Conservation (phyloP, 2,888 invertebrate genomes). For the Dryomyza anilis region DNA sequence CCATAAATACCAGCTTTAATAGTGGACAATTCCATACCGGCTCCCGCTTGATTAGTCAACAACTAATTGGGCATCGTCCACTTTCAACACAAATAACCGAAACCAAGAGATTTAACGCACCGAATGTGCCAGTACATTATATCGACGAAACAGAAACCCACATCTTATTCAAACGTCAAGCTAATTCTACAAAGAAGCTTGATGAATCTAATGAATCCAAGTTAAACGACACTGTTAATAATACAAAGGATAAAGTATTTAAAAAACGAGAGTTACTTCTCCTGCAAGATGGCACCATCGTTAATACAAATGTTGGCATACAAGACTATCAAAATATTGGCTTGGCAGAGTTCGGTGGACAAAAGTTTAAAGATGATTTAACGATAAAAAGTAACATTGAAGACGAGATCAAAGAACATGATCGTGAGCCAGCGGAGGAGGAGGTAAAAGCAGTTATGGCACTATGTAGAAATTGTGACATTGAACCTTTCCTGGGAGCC, state of each 20-base stretch:
- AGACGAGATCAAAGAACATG: conserved; percentile 66
- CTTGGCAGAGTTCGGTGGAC: conserved; percentile 73
- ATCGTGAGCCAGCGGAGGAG: conserved; percentile 81
- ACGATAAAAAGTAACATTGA: conserved; percentile 57
- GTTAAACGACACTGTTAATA: not conserved
- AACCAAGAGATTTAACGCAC: conserved; percentile 56
- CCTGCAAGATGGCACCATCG: conserved; percentile 70
- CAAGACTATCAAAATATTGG: conserved; percentile 62
- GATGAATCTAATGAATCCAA: not conserved
- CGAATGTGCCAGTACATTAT: conserved; percentile 70
- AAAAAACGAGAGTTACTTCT: conserved; percentile 72
- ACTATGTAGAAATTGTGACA: conserved; percentile 75
- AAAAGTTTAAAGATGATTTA: conserved; percentile 69
- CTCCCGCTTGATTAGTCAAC: conserved; percentile 66
- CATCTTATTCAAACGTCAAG: conserved; percentile 50
- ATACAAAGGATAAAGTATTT: conserved; percentile 43
- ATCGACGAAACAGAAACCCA: conserved; percentile 64
- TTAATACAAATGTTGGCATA: conserved; percentile 60
- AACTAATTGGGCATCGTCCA: conserved; percentile 56
- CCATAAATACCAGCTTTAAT: conserved; percentile 64
- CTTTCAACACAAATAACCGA: conserved; percentile 18
- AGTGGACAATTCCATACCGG: conserved; percentile 70
- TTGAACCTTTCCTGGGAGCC: conserved; percentile 81
- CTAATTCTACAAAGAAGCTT: conserved; percentile 1
- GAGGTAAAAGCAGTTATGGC: conserved; percentile 82